Evolutionary conservation across 2,113 vertebrate species (phyloP).

Genomic region (Lycaon pictus): DNA sequence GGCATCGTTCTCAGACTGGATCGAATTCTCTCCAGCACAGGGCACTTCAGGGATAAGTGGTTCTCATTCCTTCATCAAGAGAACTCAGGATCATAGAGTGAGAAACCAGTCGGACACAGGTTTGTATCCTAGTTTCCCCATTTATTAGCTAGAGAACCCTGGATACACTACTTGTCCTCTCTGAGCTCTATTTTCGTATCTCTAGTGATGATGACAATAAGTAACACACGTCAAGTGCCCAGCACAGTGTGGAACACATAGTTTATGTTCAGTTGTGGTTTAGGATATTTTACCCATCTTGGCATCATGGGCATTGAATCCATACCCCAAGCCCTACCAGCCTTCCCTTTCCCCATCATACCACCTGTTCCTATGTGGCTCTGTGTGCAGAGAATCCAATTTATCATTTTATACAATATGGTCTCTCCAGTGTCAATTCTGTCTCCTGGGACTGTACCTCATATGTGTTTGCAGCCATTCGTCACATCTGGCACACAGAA

Average conservation of each 20-base stretch:
- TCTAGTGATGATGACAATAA: neutral
- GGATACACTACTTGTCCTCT: neutral
- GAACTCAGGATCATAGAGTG: neutral
- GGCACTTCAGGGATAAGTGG: neutral
- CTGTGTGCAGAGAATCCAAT: neutral
- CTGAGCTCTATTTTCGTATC: neutral
- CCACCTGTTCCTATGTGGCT: neutral
- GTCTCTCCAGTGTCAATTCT: neutral
- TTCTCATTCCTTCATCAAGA: neutral
- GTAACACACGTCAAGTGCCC: neutral
- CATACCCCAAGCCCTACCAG: neutral
- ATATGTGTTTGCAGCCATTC: neutral
- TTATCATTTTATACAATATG: neutral
- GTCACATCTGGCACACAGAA: neutral
- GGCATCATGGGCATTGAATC: neutral
- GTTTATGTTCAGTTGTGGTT: neutral
- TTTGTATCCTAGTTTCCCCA: neutral
- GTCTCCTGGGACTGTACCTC: neutral
- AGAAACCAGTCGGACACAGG: neutral
- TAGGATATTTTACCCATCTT: neutral
- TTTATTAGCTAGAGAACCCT: neutral
- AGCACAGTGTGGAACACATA: neutral
- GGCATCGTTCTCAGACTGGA: neutral
- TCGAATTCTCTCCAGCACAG: neutral
- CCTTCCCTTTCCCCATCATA: neutral